Percentiles rank a stretch among this genome's conserved stretches.
These are phyloP conservation scores for Nasalis larvatus DNA, from an alignment of 2,113 vertebrate genomes.

Conservation along the genomic window DNA sequence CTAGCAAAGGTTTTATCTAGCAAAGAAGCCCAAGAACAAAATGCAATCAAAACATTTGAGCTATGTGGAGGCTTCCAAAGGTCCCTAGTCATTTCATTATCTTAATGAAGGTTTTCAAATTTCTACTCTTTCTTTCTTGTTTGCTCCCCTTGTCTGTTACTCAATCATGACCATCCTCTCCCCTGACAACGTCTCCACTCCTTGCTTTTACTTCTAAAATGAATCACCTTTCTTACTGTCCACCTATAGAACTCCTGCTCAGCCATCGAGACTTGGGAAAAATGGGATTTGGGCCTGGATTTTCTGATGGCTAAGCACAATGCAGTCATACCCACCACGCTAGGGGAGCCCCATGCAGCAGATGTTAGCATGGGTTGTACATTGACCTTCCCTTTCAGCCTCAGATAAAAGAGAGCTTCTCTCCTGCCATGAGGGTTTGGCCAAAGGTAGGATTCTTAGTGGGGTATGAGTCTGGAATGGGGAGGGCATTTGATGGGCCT, in stretches of 20 bases:
- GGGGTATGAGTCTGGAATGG: neutral
- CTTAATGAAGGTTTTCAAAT: constrained; percentile 80
- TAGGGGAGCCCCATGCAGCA: too few species aligned
- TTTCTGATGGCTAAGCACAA: neutral
- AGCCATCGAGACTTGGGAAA: neutral
- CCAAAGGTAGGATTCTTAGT: neutral
- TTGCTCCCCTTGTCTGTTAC: neutral
- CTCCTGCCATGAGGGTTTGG: neutral
- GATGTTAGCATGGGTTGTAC: neutral
- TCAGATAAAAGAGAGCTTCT: neutral
- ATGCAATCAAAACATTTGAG: constrained; percentile 73
- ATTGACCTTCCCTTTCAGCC: neutral
- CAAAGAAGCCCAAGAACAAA: constrained; percentile 33
- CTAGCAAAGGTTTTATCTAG: constrained; percentile 36
- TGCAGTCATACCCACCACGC: neutral
- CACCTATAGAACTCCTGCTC: neutral
- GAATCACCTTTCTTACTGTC: neutral
- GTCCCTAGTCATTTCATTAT: constrained; percentile 81
- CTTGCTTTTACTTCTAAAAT: neutral
- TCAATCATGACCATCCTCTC: neutral
- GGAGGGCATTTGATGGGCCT: too few species aligned
- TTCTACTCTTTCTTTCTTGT: constrained; percentile 36
- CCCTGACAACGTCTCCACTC: neutral
- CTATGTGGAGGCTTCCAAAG: constrained; percentile 74
- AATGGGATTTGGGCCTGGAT: neutral